Base-by-base conservation (phyloP, 1,140 invertebrate genomes). In the Choristoneura fumiferana region DNA sequence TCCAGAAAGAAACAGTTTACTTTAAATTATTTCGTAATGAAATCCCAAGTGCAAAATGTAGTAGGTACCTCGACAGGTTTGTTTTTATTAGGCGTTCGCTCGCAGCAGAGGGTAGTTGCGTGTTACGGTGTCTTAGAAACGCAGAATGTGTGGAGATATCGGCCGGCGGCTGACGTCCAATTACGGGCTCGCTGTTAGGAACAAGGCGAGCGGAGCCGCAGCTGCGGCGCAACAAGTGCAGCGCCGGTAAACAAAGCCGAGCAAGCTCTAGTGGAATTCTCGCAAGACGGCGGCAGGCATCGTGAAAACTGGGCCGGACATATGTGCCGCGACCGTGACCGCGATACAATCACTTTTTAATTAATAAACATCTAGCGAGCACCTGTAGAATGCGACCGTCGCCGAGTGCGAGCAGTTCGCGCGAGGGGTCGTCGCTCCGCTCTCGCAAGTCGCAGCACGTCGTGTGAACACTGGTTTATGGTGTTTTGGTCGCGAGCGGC, bases 311-410 rank as follows among this genome's bases (percentile, higher is more conserved):
- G 80, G 81, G 81, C 81, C 83, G 84, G 82, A 88, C 82, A 86
- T 82, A 73, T 84, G 81, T 86, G 79, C 71, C 74, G 77, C 81
- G 83, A 76, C 85, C 83, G 82, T 88, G 85, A 82, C 85, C 84
- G 78, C 65, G 67, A 80, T 86, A 84, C 85, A 86, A 86, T 84
- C 83, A 86, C 83, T 88, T 88, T 86, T 88, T 78, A 88, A 86
- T 88, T 85, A 88, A 84, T 81, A 84, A 85, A 85, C 71, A 81
- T 82, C 71, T 36, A 71, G 62, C 76, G 65, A 76, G 74, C 80
- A 86, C 82, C 81, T 83, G 82, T 74, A 78, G 75, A 82, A 77
- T 80, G 75, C 78, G 83, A 69, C 65, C 8, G 13, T 64, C 54
- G 10, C 17, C 1, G 14, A 29, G 22, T 15, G 9, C 39, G 39